These are phyloP conservation scores for Hydrozoanthus gracilis DNA, from an alignment of 92 coral and sea anemone species.

Conservation along the genomic window DNA sequence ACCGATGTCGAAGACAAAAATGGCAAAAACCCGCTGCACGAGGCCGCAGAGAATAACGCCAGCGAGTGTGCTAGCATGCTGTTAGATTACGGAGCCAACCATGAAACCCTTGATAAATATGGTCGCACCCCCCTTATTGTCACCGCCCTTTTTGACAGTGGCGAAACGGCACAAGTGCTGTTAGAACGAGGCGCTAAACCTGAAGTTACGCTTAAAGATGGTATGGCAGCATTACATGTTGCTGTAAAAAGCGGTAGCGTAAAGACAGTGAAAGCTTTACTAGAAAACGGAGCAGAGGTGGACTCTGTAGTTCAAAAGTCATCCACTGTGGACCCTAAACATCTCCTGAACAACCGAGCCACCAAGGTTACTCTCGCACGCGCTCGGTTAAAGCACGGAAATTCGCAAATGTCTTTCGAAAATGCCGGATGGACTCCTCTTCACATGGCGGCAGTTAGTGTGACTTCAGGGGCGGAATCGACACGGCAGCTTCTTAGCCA, in stretches of 20 bases:
- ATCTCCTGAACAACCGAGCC: background rate
- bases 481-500: slow-evolving; percentile 11
- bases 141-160: slow-evolving; percentile 15
- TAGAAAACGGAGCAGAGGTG: slow-evolving; percentile 16
- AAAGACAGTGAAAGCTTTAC: background rate
- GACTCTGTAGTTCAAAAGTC: slow-evolving; percentile 5
- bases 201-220: slow-evolving; percentile 19
- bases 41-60: slow-evolving; percentile 37
- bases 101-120: slow-evolving; percentile 11
- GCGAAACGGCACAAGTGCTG: slow-evolving; percentile 5
- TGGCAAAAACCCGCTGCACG: slow-evolving; percentile 23
- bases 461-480: slow-evolving; percentile 16
- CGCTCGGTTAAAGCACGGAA: background rate
- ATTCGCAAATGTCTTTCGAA: slow-evolving; percentile 5
- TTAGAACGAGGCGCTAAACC: slow-evolving; percentile 13
- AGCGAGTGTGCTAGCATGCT: slow-evolving; percentile 14
- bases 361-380: slow-evolving; percentile 13
- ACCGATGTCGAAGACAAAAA: background rate
- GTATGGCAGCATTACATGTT: slow-evolving; percentile 26
- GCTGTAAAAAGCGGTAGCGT: slow-evolving; percentile 18
- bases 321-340: background rate
- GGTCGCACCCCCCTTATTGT: slow-evolving; percentile 43
- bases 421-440: slow-evolving; percentile 28
- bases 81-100: slow-evolving; percentile 21
- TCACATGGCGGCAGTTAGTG: slow-evolving; percentile 18